Evolutionary conservation across 2,797 vertebrate species (phyloP).

Genomic region (Mormyrus proboscirostris): DNA sequence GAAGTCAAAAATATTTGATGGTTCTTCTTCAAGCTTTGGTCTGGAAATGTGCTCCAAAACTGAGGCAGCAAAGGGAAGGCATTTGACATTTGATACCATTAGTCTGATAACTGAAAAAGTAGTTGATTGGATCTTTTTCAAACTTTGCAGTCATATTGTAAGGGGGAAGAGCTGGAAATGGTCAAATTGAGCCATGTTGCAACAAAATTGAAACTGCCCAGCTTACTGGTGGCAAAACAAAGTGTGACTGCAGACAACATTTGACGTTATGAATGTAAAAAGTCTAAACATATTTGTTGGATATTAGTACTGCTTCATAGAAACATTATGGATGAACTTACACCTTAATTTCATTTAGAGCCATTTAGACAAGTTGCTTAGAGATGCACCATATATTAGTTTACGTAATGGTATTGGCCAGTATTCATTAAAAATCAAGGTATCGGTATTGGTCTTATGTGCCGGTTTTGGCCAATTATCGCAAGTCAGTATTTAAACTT

Average conservation of each 20-base stretch:
- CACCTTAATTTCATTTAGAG: not conserved
- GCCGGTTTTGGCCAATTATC: not conserved
- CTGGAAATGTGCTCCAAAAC: not conserved
- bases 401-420: not conserved
- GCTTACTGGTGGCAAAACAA: too few relatives aligned
- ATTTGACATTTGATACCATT: not conserved
- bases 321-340: not conserved
- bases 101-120: not conserved
- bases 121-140: not conserved
- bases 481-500: not conserved
- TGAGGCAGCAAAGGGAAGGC: not conserved
- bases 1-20: not conserved
- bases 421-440: not conserved
- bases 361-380: not conserved
- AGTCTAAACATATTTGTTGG: not conserved
- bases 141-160: not conserved
- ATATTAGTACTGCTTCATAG: not conserved
- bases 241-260: not conserved
- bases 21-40: not conserved
- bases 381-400: not conserved
- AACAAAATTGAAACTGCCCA: not conserved
- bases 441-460: not conserved
- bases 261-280: not conserved
- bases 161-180: not conserved
- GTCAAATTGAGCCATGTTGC: not conserved